phyloP scores from a whole-genome alignment of 1,140 invertebrate genomes.

The Chlorops oryzae region DNA sequence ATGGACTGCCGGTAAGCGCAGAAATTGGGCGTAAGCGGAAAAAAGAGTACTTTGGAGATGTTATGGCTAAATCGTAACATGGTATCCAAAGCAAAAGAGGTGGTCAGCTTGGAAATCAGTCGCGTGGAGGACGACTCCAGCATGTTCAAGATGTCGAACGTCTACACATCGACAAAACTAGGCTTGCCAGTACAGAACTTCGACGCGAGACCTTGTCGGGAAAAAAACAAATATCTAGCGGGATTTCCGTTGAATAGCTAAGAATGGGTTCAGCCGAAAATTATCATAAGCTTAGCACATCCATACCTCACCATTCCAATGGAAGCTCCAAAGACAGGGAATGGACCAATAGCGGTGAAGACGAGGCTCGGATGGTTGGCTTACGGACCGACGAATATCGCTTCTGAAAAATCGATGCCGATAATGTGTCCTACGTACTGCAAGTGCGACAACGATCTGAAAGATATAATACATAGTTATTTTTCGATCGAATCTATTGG shows the following conservation, averaged over 20 bases:
- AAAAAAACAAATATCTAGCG: background rate
- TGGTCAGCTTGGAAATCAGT: background rate
- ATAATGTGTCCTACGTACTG: background rate
- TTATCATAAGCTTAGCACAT: background rate
- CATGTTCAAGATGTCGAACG: background rate
- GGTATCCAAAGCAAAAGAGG: background rate
- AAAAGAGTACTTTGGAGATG: background rate
- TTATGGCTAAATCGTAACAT: background rate
- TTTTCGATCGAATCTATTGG: background rate
- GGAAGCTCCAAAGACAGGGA: background rate
- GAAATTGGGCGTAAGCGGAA: background rate
- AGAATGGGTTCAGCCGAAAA: too few relatives aligned
- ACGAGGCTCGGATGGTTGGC: too few relatives aligned
- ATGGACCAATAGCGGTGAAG: background rate
- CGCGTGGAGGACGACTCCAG: background rate
- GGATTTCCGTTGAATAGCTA: background rate
- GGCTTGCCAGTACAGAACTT: background rate
- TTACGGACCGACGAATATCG: background rate
- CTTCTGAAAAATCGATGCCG: background rate
- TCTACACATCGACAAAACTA: background rate
- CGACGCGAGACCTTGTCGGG: background rate
- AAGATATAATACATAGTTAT: background rate
- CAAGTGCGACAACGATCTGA: background rate
- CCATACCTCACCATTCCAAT: background rate
- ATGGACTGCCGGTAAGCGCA: background rate